Evolutionary conservation across 2,888 invertebrate species (phyloP), one percentile per base, ranked within the genome.

Genomic region (Scotopteryx bipunctaria): DNA sequence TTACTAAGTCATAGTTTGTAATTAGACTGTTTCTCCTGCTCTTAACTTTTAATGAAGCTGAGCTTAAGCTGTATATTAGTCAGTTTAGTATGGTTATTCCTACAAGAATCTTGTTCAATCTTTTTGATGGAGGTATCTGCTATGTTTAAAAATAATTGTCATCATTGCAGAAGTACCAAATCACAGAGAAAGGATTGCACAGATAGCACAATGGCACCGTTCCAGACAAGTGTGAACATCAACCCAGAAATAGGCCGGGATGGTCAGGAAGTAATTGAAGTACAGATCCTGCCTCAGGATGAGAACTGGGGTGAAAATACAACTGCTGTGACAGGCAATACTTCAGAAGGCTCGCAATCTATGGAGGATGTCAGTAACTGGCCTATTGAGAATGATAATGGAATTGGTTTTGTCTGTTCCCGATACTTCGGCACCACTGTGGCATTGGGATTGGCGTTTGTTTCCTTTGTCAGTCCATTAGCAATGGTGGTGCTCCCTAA

Each of bases 291-390:
- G 50, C 98, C 98, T 0, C 96, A 98, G 87, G 99, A 99, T 86
- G 99, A 99, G 74, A 98, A 98, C 81, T 99, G 99, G 99, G 98
- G 97, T n/a, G 99, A 99, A 82, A 98, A 97, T 71, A 98, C 98
- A 0, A 99, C 99, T 0, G 98, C 98, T 0, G 95, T 99, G 21
- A 99, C 99, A 0, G 98, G 98, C 5, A 98, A 98, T 73, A 98
- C 98, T 1, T 98, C 97, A 0, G 99, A 98, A 77, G 97, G 97
- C 67, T 98, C 97, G 2, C 96, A 97, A 66, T 98, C 98, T 0
- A 95, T 97, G 79, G 98, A 98, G 78, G 98, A 98, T 79, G 94
- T 96, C 2, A 95, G 95, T 68, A 95, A 95, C 69, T 96, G 96
- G 94, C 95, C 95, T 19, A 93, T 93, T 21, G 96, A 96, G 40